Conservation (phyloP, 2,888 invertebrate genomes). For the Macrophya annulata region DNA sequence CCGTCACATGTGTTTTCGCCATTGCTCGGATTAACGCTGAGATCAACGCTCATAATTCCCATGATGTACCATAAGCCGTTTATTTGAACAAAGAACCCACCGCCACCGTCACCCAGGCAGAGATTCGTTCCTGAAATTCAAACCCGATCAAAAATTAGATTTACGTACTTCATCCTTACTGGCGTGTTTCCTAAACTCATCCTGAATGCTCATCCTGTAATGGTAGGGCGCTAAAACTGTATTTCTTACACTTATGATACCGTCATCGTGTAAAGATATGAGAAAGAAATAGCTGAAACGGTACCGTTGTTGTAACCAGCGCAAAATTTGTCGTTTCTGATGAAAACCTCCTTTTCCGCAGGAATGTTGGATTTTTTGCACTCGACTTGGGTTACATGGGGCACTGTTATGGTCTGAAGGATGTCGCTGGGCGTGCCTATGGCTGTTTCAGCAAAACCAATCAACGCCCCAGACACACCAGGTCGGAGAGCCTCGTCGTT, state of each 20-base stretch:
- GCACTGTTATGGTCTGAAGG: slow-evolving; percentile 72
- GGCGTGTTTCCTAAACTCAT: too few relatives aligned
- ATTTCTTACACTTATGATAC: not conserved
- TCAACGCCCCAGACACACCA: slow-evolving; percentile 72
- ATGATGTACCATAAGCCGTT: slow-evolving; percentile 76
- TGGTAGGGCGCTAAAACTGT: too few relatives aligned
- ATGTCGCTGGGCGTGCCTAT: slow-evolving; percentile 67
- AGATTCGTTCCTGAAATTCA: slow-evolving; percentile 76
- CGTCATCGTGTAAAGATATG: not conserved
- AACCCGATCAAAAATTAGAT: not conserved
- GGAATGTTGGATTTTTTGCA: slow-evolving; percentile 66
- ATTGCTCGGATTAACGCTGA: slow-evolving; percentile 65
- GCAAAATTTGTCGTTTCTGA: slow-evolving; percentile 77
- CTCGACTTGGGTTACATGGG: slow-evolving; percentile 68
- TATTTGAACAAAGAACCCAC: slow-evolving; percentile 77
- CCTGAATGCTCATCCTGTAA: too few relatives aligned
- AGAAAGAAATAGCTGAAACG: slow-evolving; percentile 47
- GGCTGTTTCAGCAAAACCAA: slow-evolving; percentile 76
- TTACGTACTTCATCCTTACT: not conserved
- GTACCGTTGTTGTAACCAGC: slow-evolving; percentile 77
- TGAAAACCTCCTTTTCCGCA: slow-evolving; percentile 65
- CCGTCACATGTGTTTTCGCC: slow-evolving; percentile 71
- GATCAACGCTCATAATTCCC: slow-evolving; percentile 79
- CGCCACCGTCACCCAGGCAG: slow-evolving; percentile 80
- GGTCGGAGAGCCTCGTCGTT: slow-evolving; percentile 66